phyloP scores from a whole-genome alignment of 1,140 invertebrate species.

The Neuroterus valhalla region DNA sequence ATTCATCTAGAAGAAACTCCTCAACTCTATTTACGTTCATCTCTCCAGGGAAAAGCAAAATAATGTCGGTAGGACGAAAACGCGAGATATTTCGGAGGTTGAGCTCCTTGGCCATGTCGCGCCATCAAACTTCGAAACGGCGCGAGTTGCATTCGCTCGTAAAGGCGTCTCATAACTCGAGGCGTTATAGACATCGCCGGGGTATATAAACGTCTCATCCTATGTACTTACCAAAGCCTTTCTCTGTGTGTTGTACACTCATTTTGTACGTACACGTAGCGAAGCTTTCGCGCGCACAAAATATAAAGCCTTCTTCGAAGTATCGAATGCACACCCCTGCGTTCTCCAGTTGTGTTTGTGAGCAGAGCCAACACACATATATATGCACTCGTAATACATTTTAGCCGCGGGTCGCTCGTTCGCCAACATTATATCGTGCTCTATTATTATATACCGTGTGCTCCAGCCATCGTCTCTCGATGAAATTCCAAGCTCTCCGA shows the following conservation, averaged over 20 bases:
- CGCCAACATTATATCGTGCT: slow-evolving; percentile 59
- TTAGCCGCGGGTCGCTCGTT: slow-evolving; percentile 60
- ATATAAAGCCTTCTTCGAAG: slow-evolving; percentile 14
- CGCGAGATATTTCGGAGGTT: slow-evolving; percentile 62
- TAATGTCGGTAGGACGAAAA: slow-evolving; percentile 10
- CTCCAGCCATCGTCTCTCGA: slow-evolving; percentile 49
- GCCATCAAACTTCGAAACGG: slow-evolving; percentile 62
- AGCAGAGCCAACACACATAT: neutral
- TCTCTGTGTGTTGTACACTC: slow-evolving; percentile 36
- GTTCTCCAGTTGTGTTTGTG: neutral
- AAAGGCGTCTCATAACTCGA: slow-evolving; percentile 76
- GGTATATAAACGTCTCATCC: slow-evolving; percentile 76
- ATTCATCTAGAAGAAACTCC: neutral
- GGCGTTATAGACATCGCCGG: slow-evolving; percentile 74
- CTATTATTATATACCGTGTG: slow-evolving; percentile 62
- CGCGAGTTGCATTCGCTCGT: slow-evolving; percentile 73
- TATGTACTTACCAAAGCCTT: slow-evolving; percentile 70
- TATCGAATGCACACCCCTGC: slow-evolving; percentile 14
- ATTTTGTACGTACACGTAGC: slow-evolving; percentile 38
- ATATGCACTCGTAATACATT: slow-evolving; percentile 56
- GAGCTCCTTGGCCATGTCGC: slow-evolving; percentile 47
- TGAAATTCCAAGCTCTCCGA: slow-evolving; percentile 60
- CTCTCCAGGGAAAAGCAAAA: slow-evolving; percentile 1
- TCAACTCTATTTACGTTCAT: neutral
- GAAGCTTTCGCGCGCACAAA: slow-evolving; percentile 15